These are phyloP conservation scores for Drosophila vallismaia DNA, from an alignment of 2,888 invertebrate species.

Conservation along the genomic window DNA sequence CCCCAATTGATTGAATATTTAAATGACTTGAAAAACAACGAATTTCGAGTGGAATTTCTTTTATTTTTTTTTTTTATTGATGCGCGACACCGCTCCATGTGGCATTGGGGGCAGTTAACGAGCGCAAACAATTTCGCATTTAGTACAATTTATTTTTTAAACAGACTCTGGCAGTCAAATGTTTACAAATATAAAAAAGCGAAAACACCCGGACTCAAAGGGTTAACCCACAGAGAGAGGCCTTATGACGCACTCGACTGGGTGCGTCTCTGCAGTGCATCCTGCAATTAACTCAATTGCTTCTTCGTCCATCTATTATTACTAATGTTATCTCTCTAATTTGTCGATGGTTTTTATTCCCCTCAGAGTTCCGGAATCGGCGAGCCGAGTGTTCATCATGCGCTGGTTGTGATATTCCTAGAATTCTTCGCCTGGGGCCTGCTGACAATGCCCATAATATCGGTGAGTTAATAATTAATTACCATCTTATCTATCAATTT, in stretches of 20 bases:
- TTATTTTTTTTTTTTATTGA: slow-evolving; percentile 35
- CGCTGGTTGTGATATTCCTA: slow-evolving; percentile 98
- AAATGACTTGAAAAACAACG: neutral
- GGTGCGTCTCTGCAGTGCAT: slow-evolving; percentile 22
- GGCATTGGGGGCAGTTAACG: slow-evolving; percentile 36
- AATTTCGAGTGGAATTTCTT: neutral
- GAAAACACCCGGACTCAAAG: slow-evolving; percentile 15
- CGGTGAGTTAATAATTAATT: slow-evolving; percentile 67
- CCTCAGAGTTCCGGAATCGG: slow-evolving; percentile 93
- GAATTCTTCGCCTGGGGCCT: slow-evolving; percentile 99
- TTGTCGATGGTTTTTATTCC: slow-evolving; percentile 14
- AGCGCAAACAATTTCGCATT: slow-evolving; percentile 53
- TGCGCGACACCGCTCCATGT: slow-evolving; percentile 29
- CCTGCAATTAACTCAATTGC: slow-evolving; percentile 33
- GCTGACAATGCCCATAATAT: slow-evolving; percentile 98
- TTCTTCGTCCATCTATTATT: slow-evolving; percentile 14
- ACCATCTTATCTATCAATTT: neutral
- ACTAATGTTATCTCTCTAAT: slow-evolving; percentile 10
- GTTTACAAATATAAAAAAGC: slow-evolving; percentile 40
- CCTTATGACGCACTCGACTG: slow-evolving; percentile 34
- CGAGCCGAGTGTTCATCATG: slow-evolving; percentile 98
- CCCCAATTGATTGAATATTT: neutral
- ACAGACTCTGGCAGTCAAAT: slow-evolving; percentile 30
- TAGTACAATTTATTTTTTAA: slow-evolving; percentile 45
- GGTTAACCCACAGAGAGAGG: slow-evolving; percentile 16